Percentiles rank a stretch among this genome's conserved stretches.
These are phyloP conservation scores for Caenorhabditis latens DNA, from an alignment of 1,140 invertebrate species.

Conservation along the genomic window DNA sequence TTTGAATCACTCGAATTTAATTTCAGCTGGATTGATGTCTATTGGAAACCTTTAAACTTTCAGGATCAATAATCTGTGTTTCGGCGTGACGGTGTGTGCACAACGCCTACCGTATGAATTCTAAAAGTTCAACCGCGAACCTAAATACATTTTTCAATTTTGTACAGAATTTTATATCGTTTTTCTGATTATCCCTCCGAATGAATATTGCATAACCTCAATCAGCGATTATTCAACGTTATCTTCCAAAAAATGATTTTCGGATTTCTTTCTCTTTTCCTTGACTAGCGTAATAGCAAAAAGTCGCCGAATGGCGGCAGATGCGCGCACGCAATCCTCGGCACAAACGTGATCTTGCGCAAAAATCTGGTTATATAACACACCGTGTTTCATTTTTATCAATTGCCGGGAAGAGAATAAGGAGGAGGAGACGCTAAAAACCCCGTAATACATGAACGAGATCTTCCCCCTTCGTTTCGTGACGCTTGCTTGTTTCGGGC, in stretches of 20 bases:
- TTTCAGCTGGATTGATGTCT: no score
- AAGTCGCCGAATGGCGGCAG: slow-evolving; percentile 22
- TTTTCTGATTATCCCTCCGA: no score
- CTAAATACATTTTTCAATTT: not conserved
- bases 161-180: not conserved
- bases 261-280: slow-evolving; percentile 15
- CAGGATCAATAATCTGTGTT: not conserved
- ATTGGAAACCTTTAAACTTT: no score
- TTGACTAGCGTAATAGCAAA: slow-evolving; percentile 32
- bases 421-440: slow-evolving; percentile 50
- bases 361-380: slow-evolving; percentile 54
- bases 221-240: slow-evolving; percentile 7
- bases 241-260: slow-evolving; percentile 29
- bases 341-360: slow-evolving; percentile 54
- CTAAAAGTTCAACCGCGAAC: not conserved
- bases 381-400: slow-evolving; percentile 56
- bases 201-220: not conserved
- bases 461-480: slow-evolving; percentile 29
- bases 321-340: slow-evolving; percentile 43
- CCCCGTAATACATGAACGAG: slow-evolving; percentile 48
- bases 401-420: slow-evolving; percentile 43
- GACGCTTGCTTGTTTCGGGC: slow-evolving; percentile 39
- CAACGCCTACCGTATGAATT: not conserved
- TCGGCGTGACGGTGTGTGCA: not conserved
- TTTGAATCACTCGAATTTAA: no score